Evolutionary conservation across 1,140 invertebrate species (phyloP).

Genomic region (Achroia grisella): DNA sequence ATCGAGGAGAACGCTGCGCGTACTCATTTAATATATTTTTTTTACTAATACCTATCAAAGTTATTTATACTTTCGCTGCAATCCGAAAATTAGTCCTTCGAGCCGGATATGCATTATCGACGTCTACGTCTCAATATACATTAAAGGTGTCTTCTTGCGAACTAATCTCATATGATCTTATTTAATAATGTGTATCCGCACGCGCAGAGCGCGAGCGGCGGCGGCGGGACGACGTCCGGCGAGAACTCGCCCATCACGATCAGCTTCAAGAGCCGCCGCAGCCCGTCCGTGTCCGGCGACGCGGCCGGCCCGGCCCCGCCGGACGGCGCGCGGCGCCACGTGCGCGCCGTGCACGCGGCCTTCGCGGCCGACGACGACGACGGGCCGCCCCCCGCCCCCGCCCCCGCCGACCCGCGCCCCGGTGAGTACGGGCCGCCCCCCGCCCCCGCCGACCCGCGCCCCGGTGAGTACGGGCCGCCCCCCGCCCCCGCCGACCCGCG

Average conservation of each 20-base stretch:
- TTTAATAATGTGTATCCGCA: not conserved
- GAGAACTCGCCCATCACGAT: conserved; percentile 54
- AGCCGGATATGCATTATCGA: no score
- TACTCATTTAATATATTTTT: no score
- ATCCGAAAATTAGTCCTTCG: no score
- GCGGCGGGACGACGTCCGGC: conserved; percentile 16
- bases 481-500: not conserved
- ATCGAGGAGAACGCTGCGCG: no score
- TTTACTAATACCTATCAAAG: no score
- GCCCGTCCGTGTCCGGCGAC: conserved; percentile 23
- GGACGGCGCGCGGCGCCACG: conserved; percentile 4
- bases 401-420: conserved; percentile 4
- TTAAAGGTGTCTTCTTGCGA: no score
- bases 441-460: conserved; percentile 1
- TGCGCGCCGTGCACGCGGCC: conserved; percentile 44
- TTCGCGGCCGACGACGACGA: conserved; percentile 49
- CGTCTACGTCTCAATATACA: no score
- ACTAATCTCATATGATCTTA: no score
- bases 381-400: conserved; percentile 10
- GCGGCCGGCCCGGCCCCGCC: conserved; percentile 15
- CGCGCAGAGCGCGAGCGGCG: not conserved
- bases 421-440: conserved; percentile 1
- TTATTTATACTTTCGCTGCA: no score
- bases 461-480: not conserved
- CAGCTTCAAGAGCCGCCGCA: conserved; percentile 33